Conservation (phyloP, 1,140 invertebrate genomes). For the Papilio polyxenes region DNA sequence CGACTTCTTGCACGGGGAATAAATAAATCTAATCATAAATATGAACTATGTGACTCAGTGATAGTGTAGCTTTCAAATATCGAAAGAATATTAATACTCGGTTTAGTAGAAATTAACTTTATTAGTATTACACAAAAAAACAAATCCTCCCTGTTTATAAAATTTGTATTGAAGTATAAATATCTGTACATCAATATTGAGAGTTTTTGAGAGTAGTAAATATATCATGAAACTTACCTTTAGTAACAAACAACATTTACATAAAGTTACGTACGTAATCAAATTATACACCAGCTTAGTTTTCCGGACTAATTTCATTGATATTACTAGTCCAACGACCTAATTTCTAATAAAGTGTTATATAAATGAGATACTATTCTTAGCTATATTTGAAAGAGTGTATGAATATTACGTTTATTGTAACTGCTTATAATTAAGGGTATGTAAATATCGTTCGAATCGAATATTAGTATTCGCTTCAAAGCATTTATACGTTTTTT, state of each 20-base stretch:
- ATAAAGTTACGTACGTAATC: conserved; percentile 7
- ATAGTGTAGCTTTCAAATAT: too few species aligned
- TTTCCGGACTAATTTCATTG: conserved; percentile 8
- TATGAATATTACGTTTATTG: not conserved
- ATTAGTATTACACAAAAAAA: too few species aligned
- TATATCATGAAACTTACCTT: not conserved
- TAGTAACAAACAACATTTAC: conserved; percentile 3
- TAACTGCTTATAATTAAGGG: too few species aligned
- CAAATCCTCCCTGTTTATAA: too few species aligned
- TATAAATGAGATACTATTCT: not conserved
- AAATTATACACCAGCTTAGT: conserved; percentile 19
- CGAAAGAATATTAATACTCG: too few species aligned
- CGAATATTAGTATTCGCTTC: too few species aligned
- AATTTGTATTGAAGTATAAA: too few species aligned
- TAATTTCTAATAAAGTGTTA: not conserved
- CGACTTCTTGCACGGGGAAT: too few species aligned
- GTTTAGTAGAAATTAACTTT: too few species aligned
- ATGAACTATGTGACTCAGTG: too few species aligned
- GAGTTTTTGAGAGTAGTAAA: conserved; percentile 29
- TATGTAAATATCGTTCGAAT: not conserved
- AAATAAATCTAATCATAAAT: too few species aligned
- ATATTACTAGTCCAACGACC: not conserved
- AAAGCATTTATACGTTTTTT: not conserved
- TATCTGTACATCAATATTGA: too few species aligned
- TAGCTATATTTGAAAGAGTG: not conserved